phyloP scores from a whole-genome alignment of 2,888 invertebrate genomes.

The Clanis bilineata region DNA sequence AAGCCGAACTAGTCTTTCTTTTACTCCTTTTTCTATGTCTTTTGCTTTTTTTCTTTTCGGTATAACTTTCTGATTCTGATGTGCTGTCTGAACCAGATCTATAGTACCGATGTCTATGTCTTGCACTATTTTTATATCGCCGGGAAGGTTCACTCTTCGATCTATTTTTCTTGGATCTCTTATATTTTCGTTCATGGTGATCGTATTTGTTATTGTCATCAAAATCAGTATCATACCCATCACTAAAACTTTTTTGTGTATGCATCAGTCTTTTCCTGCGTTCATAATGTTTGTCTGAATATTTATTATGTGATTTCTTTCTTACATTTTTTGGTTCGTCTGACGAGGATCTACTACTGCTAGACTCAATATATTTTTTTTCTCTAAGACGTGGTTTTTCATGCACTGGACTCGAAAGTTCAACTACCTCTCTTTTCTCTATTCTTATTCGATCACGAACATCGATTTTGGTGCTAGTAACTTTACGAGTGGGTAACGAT shows the following conservation, averaged over 20 bases:
- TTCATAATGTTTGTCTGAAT: conserved; percentile 57
- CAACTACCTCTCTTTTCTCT: conserved; percentile 76
- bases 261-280: conserved; percentile 60
- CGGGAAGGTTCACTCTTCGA: conserved; percentile 77
- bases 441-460: conserved; percentile 75
- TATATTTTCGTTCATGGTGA: conserved; percentile 48
- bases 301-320: conserved; percentile 49
- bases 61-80: conserved; percentile 59
- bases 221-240: conserved; percentile 73
- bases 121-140: conserved; percentile 53
- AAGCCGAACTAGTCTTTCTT: conserved; percentile 67
- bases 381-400: conserved; percentile 54
- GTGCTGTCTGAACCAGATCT: conserved; percentile 63
- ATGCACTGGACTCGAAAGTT: conserved; percentile 67
- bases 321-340: conserved; percentile 56
- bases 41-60: conserved; percentile 67
- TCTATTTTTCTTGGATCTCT: conserved; percentile 61
- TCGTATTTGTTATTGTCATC: conserved; percentile 51
- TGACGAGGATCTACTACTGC: conserved; percentile 71
- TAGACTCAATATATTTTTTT: conserved; percentile 58
- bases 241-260: conserved; percentile 75
- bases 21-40: conserved; percentile 65
- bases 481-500: conserved; percentile 68
- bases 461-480: conserved; percentile 79
- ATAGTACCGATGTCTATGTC: conserved; percentile 51